A percentile compares a stretch with the other conserved stretches of the same genome.
Conservation (phyloP, 64 coral and sea anemone genomes). For the Hydrozoanthus tunicans region DNA sequence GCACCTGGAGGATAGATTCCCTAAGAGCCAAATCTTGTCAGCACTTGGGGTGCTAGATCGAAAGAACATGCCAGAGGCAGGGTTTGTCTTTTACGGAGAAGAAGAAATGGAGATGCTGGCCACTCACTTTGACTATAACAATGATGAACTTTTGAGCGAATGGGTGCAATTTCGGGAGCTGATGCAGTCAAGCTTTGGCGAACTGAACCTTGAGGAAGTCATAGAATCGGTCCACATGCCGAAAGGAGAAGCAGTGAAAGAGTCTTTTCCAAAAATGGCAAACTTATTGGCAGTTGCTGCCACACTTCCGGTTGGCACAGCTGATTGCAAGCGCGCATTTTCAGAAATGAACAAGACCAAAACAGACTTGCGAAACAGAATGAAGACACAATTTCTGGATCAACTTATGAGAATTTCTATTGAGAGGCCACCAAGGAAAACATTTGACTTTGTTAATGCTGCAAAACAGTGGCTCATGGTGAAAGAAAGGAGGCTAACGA, state of each 20-base stretch:
- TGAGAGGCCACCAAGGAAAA: conserved; percentile 6
- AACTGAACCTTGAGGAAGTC: conserved; percentile 17
- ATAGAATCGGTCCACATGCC: background rate
- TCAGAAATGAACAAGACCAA: conserved; percentile 21
- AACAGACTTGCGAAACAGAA: conserved; percentile 17
- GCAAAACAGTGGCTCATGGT: conserved; percentile 14
- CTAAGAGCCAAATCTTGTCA: conserved; percentile 46
- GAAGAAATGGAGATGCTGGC: conserved; percentile 37
- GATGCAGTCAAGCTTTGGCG: conserved; percentile 30
- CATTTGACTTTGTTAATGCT: conserved; percentile 9
- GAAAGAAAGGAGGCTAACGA: conserved; percentile 11
- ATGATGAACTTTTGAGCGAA: conserved; percentile 45
- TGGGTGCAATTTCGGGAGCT: conserved; percentile 38
- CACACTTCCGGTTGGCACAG: conserved; percentile 28
- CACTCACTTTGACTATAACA: conserved; percentile 49
- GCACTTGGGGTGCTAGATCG: conserved; percentile 38
- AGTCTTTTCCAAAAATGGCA: conserved; percentile 36
- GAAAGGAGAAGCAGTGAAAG: conserved; percentile 43
- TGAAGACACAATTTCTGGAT: background rate
- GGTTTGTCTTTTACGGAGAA: conserved; percentile 53
- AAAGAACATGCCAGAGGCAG: conserved; percentile 52
- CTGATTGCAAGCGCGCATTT: background rate
- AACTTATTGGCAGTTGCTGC: conserved; percentile 44
- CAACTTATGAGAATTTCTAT: conserved; percentile 9
- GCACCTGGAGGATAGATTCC: conserved; percentile 50